phyloP scores from a whole-genome alignment of 2,797 vertebrate species.

The Falco rusticolus region DNA sequence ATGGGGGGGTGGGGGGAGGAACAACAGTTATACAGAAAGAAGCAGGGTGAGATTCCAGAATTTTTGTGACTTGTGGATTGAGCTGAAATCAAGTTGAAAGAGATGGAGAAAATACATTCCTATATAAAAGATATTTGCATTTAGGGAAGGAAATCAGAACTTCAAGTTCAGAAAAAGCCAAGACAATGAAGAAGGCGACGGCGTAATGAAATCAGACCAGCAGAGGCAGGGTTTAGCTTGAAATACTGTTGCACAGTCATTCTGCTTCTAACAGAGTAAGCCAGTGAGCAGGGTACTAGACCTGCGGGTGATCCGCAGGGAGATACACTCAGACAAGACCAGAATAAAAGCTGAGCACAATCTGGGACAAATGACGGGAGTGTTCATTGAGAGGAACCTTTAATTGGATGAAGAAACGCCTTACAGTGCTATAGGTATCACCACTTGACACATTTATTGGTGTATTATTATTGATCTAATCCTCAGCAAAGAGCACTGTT shows the following conservation, averaged over 20 bases:
- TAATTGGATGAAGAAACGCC: constrained; percentile 8
- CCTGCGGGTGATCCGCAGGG: background rate
- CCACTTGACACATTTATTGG: background rate
- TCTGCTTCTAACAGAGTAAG: constrained; percentile 28
- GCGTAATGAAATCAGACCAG: background rate
- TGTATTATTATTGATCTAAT: constrained; percentile 18
- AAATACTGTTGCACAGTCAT: constrained; percentile 29
- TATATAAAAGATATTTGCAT: background rate
- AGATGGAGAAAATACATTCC: background rate
- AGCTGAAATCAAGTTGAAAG: background rate
- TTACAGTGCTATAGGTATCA: constrained; percentile 49
- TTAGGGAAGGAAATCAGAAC: background rate
- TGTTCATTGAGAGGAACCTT: constrained; percentile 29
- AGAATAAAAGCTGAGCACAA: constrained; percentile 51
- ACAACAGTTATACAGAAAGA: background rate
- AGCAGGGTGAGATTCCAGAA: background rate
- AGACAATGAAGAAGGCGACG: background rate
- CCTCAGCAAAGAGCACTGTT: constrained; percentile 41
- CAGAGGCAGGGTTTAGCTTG: background rate
- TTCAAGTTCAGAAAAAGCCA: constrained; percentile 16
- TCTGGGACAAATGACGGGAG: constrained; percentile 23
- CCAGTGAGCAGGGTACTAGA: constrained; percentile 15
- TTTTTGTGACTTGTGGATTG: background rate
- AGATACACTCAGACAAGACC: constrained; percentile 36
- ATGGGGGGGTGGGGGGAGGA: background rate